Base-by-base conservation (phyloP, 2,797 vertebrate species). In the Darevskia mixta region DNA sequence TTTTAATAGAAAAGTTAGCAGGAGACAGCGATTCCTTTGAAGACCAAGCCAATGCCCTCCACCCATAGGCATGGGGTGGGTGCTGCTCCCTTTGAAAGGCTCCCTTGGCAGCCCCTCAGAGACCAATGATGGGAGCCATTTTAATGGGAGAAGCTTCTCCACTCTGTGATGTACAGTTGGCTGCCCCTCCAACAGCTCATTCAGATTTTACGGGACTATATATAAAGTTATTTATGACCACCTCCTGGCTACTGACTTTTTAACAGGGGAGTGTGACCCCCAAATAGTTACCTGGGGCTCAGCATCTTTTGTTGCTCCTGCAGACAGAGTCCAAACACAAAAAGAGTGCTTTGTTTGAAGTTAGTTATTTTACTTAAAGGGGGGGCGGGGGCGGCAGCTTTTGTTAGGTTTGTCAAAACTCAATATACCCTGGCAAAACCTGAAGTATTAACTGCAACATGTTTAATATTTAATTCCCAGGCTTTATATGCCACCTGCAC, bases 91-190 rank as follows among this genome's bases (percentile, higher is more conserved):
- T 87, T 66, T 75, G 82, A 84, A 72, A 81, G 69, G 5, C 20
- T 89, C 88, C n/a, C 73, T 66, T 86, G 86, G 82, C 82, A 86
- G 69, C 18, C 61, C 35, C 86, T 90, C 91, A 86, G 89, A 87
- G 67, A 71, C 23, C 75, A 82, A 18, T 0, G 11, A 72, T 23
- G 69, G 18, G 49, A 80, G 58, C 71, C 79, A 4, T 76, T 82
- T 76, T 75, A 45, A 88, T 89, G 73, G 7, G 43, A 79, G 76
- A 61, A 87, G 55, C 41, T 18, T 85, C 88, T 10, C 20, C 81
- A 83, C 75, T 66, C 73, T 69, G 79, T 55, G 29, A 20, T 25
- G 27, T 11, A 0, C 75, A 77, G 10, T 71, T 86, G 35, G 9
- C 69, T 2, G 0, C 32, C 27, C 85, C 87, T 88, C 55, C 85